Evolutionary conservation across 2,888 invertebrate species (phyloP).

Genomic region (Griposia aprilina): DNA sequence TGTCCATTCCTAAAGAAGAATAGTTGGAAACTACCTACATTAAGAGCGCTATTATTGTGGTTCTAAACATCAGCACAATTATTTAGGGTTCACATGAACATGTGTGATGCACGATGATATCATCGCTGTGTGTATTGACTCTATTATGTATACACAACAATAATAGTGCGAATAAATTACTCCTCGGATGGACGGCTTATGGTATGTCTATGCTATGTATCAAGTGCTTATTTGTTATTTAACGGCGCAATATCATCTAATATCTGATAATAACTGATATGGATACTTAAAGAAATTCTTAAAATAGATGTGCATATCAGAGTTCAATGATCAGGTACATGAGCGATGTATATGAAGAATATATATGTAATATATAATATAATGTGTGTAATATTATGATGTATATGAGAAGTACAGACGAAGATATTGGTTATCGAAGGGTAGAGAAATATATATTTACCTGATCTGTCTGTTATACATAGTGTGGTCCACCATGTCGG

Average conservation of each 20-base stretch:
- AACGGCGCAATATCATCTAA: slow-evolving; percentile 49
- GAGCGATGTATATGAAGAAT: slow-evolving; percentile 4
- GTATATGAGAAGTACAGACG: background rate
- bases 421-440: background rate
- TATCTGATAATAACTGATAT: slow-evolving; percentile 64
- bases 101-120: slow-evolving; percentile 68
- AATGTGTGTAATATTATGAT: too few relatives aligned
- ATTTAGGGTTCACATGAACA: slow-evolving; percentile 58
- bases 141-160: slow-evolving; percentile 57
- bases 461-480: slow-evolving; percentile 93
- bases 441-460: slow-evolving; percentile 78
- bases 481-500: slow-evolving; percentile 85
- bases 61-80: slow-evolving; percentile 53
- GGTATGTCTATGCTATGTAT: slow-evolving; percentile 31
- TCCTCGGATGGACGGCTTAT: slow-evolving; percentile 35
- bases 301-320: slow-evolving; percentile 60
- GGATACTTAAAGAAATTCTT: slow-evolving; percentile 55
- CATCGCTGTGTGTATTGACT: slow-evolving; percentile 63
- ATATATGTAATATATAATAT: too few relatives aligned
- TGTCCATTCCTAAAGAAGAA: slow-evolving; percentile 22
- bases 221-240: slow-evolving; percentile 53
- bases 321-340: slow-evolving; percentile 20
- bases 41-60: slow-evolving; percentile 43
- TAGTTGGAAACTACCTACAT: slow-evolving; percentile 32
- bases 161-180: slow-evolving; percentile 58